Evolutionary conservation across 2,888 invertebrate genomes (phyloP).

Genomic region (Erebia palarica): DNA sequence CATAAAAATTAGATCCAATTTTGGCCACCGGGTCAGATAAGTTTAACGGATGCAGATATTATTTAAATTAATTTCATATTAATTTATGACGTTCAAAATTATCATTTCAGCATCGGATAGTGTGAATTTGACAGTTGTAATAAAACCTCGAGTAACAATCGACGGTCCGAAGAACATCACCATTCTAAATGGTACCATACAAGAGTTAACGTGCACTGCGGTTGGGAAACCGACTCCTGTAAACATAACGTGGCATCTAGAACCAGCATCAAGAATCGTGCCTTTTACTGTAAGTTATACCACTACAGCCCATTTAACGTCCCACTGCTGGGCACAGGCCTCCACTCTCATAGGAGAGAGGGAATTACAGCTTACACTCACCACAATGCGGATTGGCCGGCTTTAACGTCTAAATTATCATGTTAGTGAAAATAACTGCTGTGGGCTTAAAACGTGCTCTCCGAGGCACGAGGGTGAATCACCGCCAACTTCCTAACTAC

Average conservation of each 20-base stretch:
- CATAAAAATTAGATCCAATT: too few species aligned
- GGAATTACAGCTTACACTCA: too few species aligned
- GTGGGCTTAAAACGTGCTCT: too few species aligned
- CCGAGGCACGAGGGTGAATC: too few species aligned
- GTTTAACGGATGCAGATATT: neutral
- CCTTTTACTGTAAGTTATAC: constrained; percentile 56
- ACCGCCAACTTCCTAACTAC: too few species aligned
- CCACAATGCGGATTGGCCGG: too few species aligned
- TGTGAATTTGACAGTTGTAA: constrained; percentile 52
- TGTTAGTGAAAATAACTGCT: too few species aligned
- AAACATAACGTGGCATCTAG: constrained; percentile 60
- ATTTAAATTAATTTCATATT: neutral
- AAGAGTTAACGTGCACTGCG: constrained; percentile 55
- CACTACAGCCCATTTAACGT: neutral
- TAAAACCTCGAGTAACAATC: constrained; percentile 60
- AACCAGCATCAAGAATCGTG: constrained; percentile 56
- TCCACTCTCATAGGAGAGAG: too few species aligned
- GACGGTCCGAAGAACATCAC: constrained; percentile 57
- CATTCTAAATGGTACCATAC: constrained; percentile 53
- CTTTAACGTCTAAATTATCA: too few species aligned
- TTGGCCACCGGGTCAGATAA: too few species aligned
- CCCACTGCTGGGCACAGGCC: too few species aligned
- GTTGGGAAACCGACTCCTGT: constrained; percentile 59
- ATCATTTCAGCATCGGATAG: constrained; percentile 58
- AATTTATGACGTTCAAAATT: neutral